Percentiles rank a stretch among this genome's conserved stretches.
Conservation (phyloP, 2,113 vertebrate species). For the Coptodon bakossiorum region DNA sequence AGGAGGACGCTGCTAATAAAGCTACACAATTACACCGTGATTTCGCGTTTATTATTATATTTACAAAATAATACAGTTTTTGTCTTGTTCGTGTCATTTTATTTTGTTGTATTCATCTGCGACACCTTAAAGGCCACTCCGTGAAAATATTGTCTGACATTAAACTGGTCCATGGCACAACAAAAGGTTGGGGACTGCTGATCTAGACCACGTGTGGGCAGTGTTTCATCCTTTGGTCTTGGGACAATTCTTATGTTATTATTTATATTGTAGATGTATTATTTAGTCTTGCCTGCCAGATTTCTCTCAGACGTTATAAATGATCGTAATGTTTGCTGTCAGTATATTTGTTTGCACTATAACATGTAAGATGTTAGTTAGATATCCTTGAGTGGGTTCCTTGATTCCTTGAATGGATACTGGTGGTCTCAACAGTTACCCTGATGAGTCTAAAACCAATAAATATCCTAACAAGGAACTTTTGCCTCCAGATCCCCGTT, state of each 20-base stretch:
- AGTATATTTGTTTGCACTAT: not conserved
- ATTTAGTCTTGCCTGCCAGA: not conserved
- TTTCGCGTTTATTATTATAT: not conserved
- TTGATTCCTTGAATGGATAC: not conserved
- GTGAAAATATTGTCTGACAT: not conserved
- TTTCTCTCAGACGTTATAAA: not conserved
- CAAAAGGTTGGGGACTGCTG: not conserved
- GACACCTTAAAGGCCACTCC: not conserved
- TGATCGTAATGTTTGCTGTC: not conserved
- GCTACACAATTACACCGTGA: not conserved
- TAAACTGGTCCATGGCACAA: not conserved
- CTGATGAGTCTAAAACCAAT: not conserved
- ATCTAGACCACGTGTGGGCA: not conserved
- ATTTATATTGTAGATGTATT: not conserved
- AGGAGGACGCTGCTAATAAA: not conserved
- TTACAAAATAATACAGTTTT: not conserved
- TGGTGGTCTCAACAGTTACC: not conserved
- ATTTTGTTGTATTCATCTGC: not conserved
- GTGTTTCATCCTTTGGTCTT: not conserved
- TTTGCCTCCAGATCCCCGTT: not conserved
- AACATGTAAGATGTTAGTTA: not conserved
- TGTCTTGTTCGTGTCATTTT: not conserved
- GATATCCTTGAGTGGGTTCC: not conserved
- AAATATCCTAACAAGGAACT: not conserved
- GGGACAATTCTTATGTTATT: rapidly evolving